Evolutionary conservation across 2,797 vertebrate genomes (phyloP).

Genomic region (Anableps anableps): DNA sequence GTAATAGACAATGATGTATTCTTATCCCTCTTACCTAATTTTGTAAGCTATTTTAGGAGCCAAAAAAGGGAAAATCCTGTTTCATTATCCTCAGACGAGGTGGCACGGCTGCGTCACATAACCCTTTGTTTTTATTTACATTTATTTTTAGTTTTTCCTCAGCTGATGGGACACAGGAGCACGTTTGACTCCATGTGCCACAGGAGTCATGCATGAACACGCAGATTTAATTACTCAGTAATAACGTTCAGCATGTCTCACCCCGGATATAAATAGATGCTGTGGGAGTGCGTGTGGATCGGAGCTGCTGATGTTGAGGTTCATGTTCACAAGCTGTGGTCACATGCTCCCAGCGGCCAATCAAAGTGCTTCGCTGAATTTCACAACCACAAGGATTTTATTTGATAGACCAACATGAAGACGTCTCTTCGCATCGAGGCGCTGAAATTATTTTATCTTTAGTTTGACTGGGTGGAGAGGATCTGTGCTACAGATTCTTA

Average conservation of each 20-base stretch:
- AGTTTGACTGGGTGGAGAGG: neutral
- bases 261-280: conserved; percentile 53
- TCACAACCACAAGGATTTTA: conserved; percentile 9
- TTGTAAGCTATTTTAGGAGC: conserved; percentile 49
- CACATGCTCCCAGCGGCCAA: conserved; percentile 42
- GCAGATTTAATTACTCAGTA: conserved; percentile 77
- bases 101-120: conserved; percentile 57
- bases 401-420: neutral
- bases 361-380: conserved; percentile 36
- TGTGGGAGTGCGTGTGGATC: conserved; percentile 29
- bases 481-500: neutral
- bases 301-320: conserved; percentile 40
- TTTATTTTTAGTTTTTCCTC: conserved; percentile 19
- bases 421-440: neutral
- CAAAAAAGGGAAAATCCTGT: conserved; percentile 59
- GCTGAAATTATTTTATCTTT: neutral
- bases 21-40: conserved; percentile 3
- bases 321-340: conserved; percentile 10
- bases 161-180: conserved; percentile 32
- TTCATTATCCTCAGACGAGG: conserved; percentile 55
- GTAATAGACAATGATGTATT: conserved; percentile 4
- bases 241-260: conserved; percentile 59
- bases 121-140: conserved; percentile 1
- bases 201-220: conserved; percentile 62
- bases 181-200: conserved; percentile 66